Conservation (phyloP, 2,113 vertebrate genomes). For the Semnornis frantzii region DNA sequence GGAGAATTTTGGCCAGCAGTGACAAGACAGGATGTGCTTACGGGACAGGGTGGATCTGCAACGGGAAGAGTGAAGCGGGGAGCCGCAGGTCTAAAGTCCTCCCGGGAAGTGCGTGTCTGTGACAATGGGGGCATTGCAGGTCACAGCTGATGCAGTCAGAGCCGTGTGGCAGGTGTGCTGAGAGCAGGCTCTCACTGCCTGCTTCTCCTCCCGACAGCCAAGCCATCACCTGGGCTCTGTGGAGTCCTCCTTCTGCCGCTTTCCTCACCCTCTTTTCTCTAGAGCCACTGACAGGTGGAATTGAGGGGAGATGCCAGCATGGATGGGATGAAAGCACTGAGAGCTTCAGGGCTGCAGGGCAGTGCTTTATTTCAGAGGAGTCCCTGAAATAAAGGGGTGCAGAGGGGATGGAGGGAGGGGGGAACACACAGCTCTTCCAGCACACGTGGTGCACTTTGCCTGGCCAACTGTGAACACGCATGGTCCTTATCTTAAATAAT, state of each 20-base stretch:
- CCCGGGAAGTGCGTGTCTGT: too few relatives aligned
- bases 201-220: background rate
- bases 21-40: background rate
- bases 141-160: background rate
- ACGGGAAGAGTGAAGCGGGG: fast-evolving
- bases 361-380: fast-evolving
- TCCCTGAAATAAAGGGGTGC: background rate
- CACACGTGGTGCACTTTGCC: too few relatives aligned
- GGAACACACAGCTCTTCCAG: fast-evolving
- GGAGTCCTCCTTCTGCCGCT: background rate
- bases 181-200: background rate
- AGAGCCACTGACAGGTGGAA: background rate
- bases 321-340: fast-evolving
- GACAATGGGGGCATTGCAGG: background rate
- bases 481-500: too few relatives aligned
- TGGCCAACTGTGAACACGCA: fast-evolving
- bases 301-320: background rate
- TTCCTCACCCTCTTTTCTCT: background rate
- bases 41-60: background rate
- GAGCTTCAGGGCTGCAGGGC: background rate
- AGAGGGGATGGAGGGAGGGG: fast-evolving
- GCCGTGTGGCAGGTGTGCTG: background rate
- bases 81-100: background rate
- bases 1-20: background rate
- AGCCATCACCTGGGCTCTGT: background rate